phyloP scores from a whole-genome alignment of 1,140 invertebrate genomes.

The Drosophila novamexicana region DNA sequence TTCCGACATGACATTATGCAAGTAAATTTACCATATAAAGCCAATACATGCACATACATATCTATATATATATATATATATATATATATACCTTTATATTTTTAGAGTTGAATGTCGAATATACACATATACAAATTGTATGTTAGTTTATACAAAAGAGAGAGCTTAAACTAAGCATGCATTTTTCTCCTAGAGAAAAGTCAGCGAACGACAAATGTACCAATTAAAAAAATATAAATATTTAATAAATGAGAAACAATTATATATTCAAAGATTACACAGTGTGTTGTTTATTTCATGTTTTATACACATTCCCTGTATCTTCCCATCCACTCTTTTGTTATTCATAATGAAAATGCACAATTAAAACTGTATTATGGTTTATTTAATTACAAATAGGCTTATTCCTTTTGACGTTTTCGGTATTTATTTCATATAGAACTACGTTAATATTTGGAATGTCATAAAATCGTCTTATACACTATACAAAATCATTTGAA shows the following conservation, averaged over 20 bases:
- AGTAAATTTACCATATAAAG: constrained; percentile 31
- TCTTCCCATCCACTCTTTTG: too few relatives aligned
- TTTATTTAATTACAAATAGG: constrained; percentile 51
- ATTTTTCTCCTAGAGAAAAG: constrained; percentile 61
- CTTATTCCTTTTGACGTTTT: constrained; percentile 38
- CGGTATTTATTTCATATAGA: constrained; percentile 51
- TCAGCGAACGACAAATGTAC: constrained; percentile 59
- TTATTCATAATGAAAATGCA: constrained; percentile 2
- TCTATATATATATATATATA: constrained; percentile 29
- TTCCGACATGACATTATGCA: constrained; percentile 46
- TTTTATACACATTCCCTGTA: too few relatives aligned
- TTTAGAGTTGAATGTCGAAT: constrained; percentile 52
- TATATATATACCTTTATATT: constrained; percentile 34
- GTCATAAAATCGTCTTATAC: constrained; percentile 73
- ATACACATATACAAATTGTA: constrained; percentile 42
- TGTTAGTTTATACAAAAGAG: constrained; percentile 44
- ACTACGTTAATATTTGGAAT: constrained; percentile 79
- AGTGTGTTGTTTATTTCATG: neutral
- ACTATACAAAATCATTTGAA: constrained; percentile 43
- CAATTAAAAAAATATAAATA: constrained; percentile 53
- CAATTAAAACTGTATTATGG: constrained; percentile 42
- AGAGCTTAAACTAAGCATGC: constrained; percentile 51
- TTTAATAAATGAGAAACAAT: constrained; percentile 52
- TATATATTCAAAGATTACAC: constrained; percentile 10
- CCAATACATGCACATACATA: constrained; percentile 37